Percentiles rank a stretch among this genome's conserved stretches.
Evolutionary conservation across 2,113 vertebrate genomes (phyloP).

Genomic region (Regulus satrapa): DNA sequence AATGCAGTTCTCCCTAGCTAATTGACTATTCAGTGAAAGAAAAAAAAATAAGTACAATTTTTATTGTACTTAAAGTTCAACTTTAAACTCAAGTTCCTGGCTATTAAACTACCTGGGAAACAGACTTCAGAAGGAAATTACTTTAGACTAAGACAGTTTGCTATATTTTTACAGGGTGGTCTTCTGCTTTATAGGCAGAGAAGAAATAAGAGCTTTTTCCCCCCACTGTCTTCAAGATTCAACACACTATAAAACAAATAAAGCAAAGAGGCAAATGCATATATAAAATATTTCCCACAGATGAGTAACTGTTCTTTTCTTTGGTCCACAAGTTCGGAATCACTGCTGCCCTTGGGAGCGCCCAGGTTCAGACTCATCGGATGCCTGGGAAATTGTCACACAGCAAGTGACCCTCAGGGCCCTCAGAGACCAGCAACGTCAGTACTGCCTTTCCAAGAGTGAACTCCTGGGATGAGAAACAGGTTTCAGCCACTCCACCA

Average conservation of each 20-base stretch:
- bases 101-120: background rate
- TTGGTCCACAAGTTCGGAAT: background rate
- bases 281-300: background rate
- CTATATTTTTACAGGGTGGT: background rate
- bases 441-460: fast-evolving
- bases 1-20: background rate
- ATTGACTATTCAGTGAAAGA: background rate
- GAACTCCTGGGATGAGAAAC: background rate
- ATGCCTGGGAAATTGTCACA: background rate
- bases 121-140: background rate
- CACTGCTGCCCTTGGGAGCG: background rate
- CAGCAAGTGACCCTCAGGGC: background rate
- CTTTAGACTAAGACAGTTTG: background rate
- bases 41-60: background rate
- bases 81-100: background rate
- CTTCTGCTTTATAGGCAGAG: background rate
- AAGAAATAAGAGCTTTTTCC: background rate
- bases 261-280: background rate
- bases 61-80: too few relatives aligned
- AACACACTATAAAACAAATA: background rate
- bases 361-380: fast-evolving
- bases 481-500: background rate
- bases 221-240: background rate
- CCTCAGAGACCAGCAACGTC: fast-evolving
- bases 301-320: background rate